Evolutionary conservation across 2,113 vertebrate genomes (phyloP).

Genomic region (Mesembrinibis cayennensis): DNA sequence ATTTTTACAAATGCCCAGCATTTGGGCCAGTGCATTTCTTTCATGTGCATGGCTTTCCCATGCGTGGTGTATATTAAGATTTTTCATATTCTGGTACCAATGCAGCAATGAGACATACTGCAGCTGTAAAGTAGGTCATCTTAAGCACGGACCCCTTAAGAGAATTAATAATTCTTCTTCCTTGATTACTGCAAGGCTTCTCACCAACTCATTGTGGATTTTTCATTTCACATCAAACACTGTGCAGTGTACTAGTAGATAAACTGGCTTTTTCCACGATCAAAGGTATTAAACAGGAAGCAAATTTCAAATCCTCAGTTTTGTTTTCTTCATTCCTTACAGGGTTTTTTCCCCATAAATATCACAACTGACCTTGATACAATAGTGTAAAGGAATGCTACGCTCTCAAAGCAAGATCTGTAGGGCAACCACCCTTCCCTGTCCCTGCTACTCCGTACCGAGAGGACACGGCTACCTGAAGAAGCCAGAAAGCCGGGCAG

Average conservation of each 20-base stretch:
- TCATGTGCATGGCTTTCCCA: fast-evolving
- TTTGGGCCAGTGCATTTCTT: not conserved
- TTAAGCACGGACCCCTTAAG: not conserved
- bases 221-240: conserved; percentile 6
- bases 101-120: not conserved
- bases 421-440: not conserved
- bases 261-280: not conserved
- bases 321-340: not conserved
- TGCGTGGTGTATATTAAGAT: not conserved
- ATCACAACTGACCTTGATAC: fast-evolving
- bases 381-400: not conserved
- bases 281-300: not conserved
- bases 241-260: not conserved
- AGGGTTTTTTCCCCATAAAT: not conserved
- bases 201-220: not conserved
- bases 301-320: not conserved
- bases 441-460: fast-evolving
- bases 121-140: conserved; percentile 50
- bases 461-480: not conserved
- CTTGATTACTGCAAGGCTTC: conserved; percentile 38
- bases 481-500: not conserved
- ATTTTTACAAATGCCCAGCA: not conserved
- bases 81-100: not conserved
- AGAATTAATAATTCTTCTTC: conserved; percentile 21
- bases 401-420: not conserved